Evolutionary conservation across 2,888 invertebrate species (phyloP), one percentile per base, ranked within the genome.

Genomic region (Caenorhabditis macrosperma): DNA sequence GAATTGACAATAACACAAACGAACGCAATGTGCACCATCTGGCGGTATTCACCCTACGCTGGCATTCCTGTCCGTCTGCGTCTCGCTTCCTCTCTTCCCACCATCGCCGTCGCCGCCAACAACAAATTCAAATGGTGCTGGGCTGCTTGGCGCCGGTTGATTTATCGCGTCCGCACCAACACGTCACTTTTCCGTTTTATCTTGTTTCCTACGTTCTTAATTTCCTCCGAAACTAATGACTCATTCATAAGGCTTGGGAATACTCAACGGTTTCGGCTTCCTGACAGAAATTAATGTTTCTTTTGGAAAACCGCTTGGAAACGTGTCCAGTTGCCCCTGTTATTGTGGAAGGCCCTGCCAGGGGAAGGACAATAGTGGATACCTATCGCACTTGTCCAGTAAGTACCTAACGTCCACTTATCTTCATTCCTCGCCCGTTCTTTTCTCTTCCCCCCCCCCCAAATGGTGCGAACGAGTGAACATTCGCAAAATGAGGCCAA

Each of bases 21-120:
- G 17, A 20, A 26, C 52, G 26, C 55, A 69, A 48, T 61, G 71
- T 74, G 64, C 64, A 64, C 64, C 74, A 74, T 57, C 74, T 74
- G 74, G 48, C 41, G 48, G 68, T 33, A 41, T 33, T 41, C 28
- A 59, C 52, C 24, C 54, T 30, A 6, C 61, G 54, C 46, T 28
- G 46, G 63, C 54, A 63, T 72, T 52, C 12, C n/a, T 33, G 2
- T 7, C 7, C 22, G 41, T 59, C 64, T 64, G 55, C 57, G 63
- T 59, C 48, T 63, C 57, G 15, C 20, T 1, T 17, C 30, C 57
- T 57, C 63, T 57, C 22, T 30, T 15, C 35, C 10, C 64, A 38
- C 46, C 66, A 15, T 57, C 57, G 30, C 57, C 66, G 41, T 44
- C 41, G n/a, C 30, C n/a, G 20, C 54, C 54, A 30, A n/a, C 54